A percentile compares a stretch with the other conserved stretches of the same genome.
phyloP scores from a whole-genome alignment of 1,140 invertebrate species.

The Brachionus calyciflorus region DNA sequence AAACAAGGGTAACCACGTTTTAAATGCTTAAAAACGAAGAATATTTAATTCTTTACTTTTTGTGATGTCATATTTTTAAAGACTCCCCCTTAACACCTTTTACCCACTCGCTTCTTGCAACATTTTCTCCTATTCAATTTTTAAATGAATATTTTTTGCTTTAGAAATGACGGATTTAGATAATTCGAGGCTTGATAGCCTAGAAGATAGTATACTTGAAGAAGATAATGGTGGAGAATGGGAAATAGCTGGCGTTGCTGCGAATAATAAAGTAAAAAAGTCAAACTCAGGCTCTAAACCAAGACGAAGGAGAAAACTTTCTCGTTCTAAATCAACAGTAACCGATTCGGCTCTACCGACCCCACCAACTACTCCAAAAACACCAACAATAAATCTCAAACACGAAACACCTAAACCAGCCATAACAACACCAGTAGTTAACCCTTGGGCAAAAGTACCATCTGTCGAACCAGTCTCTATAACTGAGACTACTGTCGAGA shows the following conservation, averaged over 20 bases:
- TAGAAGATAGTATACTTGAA: constrained; percentile 26
- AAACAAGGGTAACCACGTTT: constrained; percentile 26
- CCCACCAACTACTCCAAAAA: not conserved
- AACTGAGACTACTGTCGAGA: not conserved
- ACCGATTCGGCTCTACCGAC: not conserved
- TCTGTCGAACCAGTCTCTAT: not conserved
- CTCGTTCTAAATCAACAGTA: not conserved
- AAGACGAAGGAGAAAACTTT: not conserved
- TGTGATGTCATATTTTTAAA: too few relatives aligned
- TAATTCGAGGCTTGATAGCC: not conserved
- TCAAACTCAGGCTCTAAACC: not conserved
- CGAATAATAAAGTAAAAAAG: not conserved
- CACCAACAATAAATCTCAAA: not conserved
- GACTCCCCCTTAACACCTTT: too few relatives aligned
- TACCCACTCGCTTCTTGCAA: too few relatives aligned
- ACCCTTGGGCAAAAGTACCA: constrained; percentile 33
- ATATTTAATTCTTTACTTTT: too few relatives aligned
- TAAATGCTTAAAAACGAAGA: too few relatives aligned
- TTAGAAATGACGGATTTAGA: constrained; percentile 31
- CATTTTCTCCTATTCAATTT: not conserved
- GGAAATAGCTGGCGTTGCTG: constrained; percentile 3
- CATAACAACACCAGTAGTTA: not conserved
- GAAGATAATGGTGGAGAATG: constrained; percentile 7
- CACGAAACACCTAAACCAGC: not conserved
- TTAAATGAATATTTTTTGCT: not conserved